phyloP scores from a whole-genome alignment of 2,113 vertebrate species.

The Triplophysa dalaica region DNA sequence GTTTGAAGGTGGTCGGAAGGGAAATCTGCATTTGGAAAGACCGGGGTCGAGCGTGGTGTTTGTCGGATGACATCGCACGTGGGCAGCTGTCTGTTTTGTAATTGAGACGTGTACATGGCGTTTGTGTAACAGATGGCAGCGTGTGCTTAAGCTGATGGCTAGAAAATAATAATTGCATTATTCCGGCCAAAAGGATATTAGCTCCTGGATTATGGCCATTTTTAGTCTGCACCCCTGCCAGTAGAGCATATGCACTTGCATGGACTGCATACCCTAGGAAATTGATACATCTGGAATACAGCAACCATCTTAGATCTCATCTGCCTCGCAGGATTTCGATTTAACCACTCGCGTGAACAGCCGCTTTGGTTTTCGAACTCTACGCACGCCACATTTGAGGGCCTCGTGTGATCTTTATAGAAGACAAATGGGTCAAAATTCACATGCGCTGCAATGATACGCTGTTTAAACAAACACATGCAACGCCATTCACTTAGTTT shows the following conservation, averaged over 20 bases:
- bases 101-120: slow-evolving; percentile 96
- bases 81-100: slow-evolving; percentile 94
- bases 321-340: slow-evolving; percentile 71
- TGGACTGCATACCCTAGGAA: slow-evolving; percentile 90
- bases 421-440: too few relatives aligned
- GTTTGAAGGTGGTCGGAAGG: slow-evolving; percentile 32
- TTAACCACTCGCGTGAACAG: slow-evolving; percentile 48
- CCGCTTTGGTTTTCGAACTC: slow-evolving; percentile 31
- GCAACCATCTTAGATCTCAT: slow-evolving; percentile 88
- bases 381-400: slow-evolving; percentile 33
- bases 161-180: slow-evolving; percentile 99
- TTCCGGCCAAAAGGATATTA: slow-evolving; percentile 97
- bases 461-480: too few relatives aligned
- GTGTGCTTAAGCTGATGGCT: slow-evolving; percentile 98
- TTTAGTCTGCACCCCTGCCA: slow-evolving; percentile 86
- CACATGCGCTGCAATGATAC: too few relatives aligned
- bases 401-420: not conserved
- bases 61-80: slow-evolving; percentile 64
- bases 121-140: slow-evolving; percentile 93
- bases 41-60: slow-evolving; percentile 45
- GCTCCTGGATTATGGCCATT: slow-evolving; percentile 93
- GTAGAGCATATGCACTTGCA: slow-evolving; percentile 91
- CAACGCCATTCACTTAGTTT: too few relatives aligned
- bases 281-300: slow-evolving; percentile 92
- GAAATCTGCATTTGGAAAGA: slow-evolving; percentile 22